Conservation (phyloP, 2,113 vertebrate genomes). For the Lethenteron camtschaticum region DNA sequence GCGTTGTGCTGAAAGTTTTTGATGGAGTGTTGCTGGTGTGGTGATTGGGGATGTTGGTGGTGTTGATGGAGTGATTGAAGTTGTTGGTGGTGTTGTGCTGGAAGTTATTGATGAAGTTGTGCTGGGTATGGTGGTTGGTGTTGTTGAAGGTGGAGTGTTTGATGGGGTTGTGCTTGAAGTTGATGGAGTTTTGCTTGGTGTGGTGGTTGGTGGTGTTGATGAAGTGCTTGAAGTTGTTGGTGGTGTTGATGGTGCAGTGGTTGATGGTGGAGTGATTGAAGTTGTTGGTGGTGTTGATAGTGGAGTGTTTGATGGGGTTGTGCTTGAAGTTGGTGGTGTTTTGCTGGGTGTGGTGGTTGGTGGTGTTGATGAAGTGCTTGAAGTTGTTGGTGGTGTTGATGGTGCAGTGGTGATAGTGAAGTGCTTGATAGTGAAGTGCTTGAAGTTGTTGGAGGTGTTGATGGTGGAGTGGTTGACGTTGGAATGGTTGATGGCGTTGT, state of each 20-base stretch:
- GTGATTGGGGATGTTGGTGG: not conserved
- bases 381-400: too few species aligned
- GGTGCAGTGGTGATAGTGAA: too few species aligned
- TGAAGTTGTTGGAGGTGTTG: not conserved
- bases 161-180: not conserved
- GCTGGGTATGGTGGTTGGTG: not conserved
- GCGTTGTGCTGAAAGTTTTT: too few species aligned
- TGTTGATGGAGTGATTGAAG: not conserved
- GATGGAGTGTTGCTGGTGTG: not conserved
- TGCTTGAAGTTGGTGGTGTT: not conserved
- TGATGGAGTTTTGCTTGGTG: not conserved
- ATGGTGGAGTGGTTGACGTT: not conserved
- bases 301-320: not conserved
- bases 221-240: too few species aligned
- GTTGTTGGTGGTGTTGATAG: too few species aligned
- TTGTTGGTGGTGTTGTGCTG: not conserved
- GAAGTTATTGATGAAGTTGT: not conserved
- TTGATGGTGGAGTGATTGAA: too few species aligned
- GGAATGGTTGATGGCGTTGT: not conserved
- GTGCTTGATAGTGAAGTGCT: not conserved
- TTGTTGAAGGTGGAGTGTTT: not conserved
- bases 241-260: too few species aligned
- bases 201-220: too few species aligned
- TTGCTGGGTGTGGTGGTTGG: too few species aligned
- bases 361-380: too few species aligned